phyloP scores from a whole-genome alignment of 2,888 invertebrate genomes.

The Euclidia mi region DNA sequence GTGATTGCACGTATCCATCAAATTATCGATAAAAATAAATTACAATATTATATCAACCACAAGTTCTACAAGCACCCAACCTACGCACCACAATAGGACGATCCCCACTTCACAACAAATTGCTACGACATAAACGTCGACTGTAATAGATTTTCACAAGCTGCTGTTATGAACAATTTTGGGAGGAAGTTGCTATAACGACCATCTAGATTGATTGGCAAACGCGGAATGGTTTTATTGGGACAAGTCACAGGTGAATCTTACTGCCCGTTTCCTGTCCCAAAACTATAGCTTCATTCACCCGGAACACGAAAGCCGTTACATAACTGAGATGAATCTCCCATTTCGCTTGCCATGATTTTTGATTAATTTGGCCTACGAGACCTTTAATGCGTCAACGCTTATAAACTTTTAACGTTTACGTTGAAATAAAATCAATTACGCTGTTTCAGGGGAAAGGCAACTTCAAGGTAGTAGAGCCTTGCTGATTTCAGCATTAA shows the following conservation, averaged over 20 bases:
- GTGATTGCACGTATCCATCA: too few relatives aligned
- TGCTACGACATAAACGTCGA: conserved; percentile 15
- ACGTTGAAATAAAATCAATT: background rate
- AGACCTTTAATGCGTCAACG: too few relatives aligned
- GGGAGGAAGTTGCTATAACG: conserved; percentile 7
- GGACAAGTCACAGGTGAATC: conserved; percentile 14
- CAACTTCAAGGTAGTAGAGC: too few relatives aligned
- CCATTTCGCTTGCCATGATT: background rate
- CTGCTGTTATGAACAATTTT: conserved; percentile 1
- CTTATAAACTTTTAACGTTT: background rate
- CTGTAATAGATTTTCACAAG: background rate
- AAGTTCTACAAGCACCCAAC: too few relatives aligned
- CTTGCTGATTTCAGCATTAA: too few relatives aligned
- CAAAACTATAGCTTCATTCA: conserved; percentile 7
- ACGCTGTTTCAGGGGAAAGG: too few relatives aligned
- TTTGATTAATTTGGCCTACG: background rate
- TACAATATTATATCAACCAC: too few relatives aligned
- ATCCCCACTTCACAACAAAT: background rate
- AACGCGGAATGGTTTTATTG: conserved; percentile 15
- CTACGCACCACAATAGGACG: too few relatives aligned
- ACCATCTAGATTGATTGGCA: conserved; percentile 9
- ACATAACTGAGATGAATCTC: background rate
- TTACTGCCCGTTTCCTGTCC: conserved; percentile 9
- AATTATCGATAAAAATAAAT: too few relatives aligned
- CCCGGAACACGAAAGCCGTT: background rate